Percentiles rank a stretch among this genome's conserved stretches.
phyloP scores from a whole-genome alignment of 2,888 invertebrate genomes.

The Trichopoda pennipes region DNA sequence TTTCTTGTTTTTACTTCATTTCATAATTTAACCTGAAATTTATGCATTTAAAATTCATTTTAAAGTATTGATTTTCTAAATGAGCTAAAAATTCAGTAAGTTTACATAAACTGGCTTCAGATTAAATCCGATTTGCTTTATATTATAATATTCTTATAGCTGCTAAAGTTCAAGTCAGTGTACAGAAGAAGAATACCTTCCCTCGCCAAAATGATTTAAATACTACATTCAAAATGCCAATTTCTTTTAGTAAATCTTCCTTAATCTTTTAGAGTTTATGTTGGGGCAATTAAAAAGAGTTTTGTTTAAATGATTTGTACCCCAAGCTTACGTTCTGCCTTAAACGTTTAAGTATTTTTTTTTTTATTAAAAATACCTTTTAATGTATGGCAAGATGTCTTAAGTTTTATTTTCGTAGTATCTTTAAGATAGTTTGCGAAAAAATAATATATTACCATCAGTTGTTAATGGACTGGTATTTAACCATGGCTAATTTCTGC shows the following conservation, averaged over 20 bases:
- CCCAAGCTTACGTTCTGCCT: constrained; percentile 35
- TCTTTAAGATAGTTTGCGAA: constrained; percentile 45
- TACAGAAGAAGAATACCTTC: too few relatives aligned
- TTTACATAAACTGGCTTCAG: too few relatives aligned
- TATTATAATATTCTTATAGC: too few relatives aligned
- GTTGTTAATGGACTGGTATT: constrained; percentile 66
- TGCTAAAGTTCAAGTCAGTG: too few relatives aligned
- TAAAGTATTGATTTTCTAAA: too few relatives aligned
- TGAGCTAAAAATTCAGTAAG: too few relatives aligned
- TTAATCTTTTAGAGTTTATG: constrained; percentile 38
- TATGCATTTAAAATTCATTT: not conserved
- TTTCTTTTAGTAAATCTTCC: constrained; percentile 15
- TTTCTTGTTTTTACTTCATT: too few relatives aligned
- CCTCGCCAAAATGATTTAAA: constrained; percentile 1
- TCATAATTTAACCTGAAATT: too few relatives aligned
- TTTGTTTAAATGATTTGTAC: constrained; percentile 64
- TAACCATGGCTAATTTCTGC: constrained; percentile 69
- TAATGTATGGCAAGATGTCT: constrained; percentile 55
- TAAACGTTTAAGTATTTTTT: constrained; percentile 43
- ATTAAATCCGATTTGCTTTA: too few relatives aligned
- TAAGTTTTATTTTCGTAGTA: constrained; percentile 28
- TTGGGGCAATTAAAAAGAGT: constrained; percentile 65
- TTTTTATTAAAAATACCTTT: constrained; percentile 60
- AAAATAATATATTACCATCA: constrained; percentile 45
- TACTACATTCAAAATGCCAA: not conserved